Evolutionary conservation across 2,113 vertebrate genomes (phyloP), one percentile per base, ranked within the genome.

Genomic region (Cacatua alba): DNA sequence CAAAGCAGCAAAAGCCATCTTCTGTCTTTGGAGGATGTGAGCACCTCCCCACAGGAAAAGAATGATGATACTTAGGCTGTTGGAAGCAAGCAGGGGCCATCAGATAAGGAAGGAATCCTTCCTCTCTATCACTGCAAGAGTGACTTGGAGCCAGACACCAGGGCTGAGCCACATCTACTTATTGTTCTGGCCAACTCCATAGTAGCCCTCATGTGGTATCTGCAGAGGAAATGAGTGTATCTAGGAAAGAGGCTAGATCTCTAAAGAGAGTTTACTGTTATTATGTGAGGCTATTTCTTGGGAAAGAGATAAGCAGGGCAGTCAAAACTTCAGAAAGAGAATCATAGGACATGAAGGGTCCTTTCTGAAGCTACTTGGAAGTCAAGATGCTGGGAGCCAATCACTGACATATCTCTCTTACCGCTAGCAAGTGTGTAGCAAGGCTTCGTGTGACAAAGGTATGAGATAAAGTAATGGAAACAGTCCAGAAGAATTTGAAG

Each of bases 61-160:
- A 92, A 57, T 23, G 44, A 74, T 59, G 64, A 25, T 46, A 41
- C 43, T 76, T 51, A 39, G 35, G 26, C 31, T 91, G 53, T n/a
- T 2, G 3, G 43, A 43, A 91, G 64, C 89, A 90, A 90, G 39
- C 46, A 76, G 17, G 4, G 51, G 14, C 33, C 82, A 86, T 75
- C 85, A 90, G 90, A 76, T 80, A 85, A 90, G n/a, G 57, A 74
- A 88, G 17, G 63, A 91, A 90, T 76, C 33, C n/a, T 94, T 87
- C 65, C 53, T 65, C 52, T 85, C 46, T 49, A 49, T 9, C 28
- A n/a, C 35, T 59, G 26, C n/a, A 82, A 65, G 49, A 74, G 21
- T 0, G 0, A n/a, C 0, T 0, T 28, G 62, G 63, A 90, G 29
- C 31, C 63, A 80, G 84, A 65, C 5, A 2, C 10, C 11, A 39